A percentile compares a stretch with the other conserved stretches of the same genome.
Conservation (phyloP, 2,888 invertebrate genomes). For the Atrina japonica region DNA sequence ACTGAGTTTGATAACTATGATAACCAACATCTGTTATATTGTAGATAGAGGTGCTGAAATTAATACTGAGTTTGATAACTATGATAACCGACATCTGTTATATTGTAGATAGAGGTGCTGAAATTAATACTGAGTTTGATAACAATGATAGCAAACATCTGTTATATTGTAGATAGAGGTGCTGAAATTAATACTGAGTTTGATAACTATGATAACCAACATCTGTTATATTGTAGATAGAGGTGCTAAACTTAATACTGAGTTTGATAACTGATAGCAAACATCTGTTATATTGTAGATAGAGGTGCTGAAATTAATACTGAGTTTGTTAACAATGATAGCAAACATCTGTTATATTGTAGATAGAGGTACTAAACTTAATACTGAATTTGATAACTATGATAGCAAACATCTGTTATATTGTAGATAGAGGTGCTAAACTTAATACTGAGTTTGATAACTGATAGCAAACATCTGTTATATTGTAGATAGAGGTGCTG, state of each 20-base stretch:
- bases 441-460: not conserved
- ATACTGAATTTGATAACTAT: not conserved
- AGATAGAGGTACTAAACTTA: not conserved
- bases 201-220: slow-evolving; percentile 7
- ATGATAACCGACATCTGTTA: slow-evolving; percentile 10
- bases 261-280: slow-evolving; percentile 9
- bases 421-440: not conserved
- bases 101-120: not conserved
- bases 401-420: slow-evolving; percentile 12
- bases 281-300: slow-evolving; percentile 1
- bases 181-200: not conserved
- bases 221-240: slow-evolving; percentile 1
- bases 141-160: slow-evolving; percentile 12
- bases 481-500: not conserved
- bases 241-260: not conserved
- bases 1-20: slow-evolving; percentile 1
- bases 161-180: not conserved
- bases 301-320: not conserved
- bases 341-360: slow-evolving; percentile 5
- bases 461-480: slow-evolving; percentile 13
- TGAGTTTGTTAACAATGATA: slow-evolving; percentile 3
- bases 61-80: not conserved
- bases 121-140: not conserved
- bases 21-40: slow-evolving; percentile 11
- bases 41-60: no score